Evolutionary conservation across 2,797 vertebrate genomes (phyloP).

Genomic region (Myotis findleyi): DNA sequence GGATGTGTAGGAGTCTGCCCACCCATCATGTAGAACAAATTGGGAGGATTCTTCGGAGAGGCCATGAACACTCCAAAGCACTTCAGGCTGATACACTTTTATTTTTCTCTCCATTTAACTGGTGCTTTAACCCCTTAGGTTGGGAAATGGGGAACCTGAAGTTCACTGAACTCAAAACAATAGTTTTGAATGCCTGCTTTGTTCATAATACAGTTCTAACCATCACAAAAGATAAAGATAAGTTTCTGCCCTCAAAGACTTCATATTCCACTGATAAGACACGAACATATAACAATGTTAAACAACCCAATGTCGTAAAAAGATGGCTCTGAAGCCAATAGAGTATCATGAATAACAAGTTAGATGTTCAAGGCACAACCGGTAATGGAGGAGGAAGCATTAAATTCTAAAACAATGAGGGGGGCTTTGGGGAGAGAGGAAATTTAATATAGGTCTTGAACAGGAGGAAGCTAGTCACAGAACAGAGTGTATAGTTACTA

Average conservation of each 20-base stretch:
- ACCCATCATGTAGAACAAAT: neutral
- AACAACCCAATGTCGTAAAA: neutral
- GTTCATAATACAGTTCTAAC: neutral
- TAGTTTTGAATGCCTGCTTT: neutral
- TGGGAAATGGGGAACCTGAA: neutral
- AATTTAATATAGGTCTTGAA: neutral
- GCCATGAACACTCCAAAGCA: neutral
- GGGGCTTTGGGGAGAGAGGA: neutral
- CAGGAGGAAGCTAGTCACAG: neutral
- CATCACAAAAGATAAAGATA: neutral
- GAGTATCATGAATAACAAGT: neutral
- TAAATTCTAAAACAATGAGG: neutral
- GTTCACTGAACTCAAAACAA: neutral
- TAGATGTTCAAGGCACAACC: neutral
- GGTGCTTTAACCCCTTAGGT: neutral
- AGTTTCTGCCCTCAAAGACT: neutral
- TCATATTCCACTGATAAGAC: constrained; percentile 13
- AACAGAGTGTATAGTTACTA: neutral
- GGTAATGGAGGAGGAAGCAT: neutral
- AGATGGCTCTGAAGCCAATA: constrained; percentile 2
- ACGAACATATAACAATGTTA: neutral
- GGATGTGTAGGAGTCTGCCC: neutral
- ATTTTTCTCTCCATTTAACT: neutral
- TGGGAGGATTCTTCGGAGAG: neutral
- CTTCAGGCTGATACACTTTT: neutral